Conservation (phyloP, 2,888 invertebrate species). For the Drosophila helvetica region DNA sequence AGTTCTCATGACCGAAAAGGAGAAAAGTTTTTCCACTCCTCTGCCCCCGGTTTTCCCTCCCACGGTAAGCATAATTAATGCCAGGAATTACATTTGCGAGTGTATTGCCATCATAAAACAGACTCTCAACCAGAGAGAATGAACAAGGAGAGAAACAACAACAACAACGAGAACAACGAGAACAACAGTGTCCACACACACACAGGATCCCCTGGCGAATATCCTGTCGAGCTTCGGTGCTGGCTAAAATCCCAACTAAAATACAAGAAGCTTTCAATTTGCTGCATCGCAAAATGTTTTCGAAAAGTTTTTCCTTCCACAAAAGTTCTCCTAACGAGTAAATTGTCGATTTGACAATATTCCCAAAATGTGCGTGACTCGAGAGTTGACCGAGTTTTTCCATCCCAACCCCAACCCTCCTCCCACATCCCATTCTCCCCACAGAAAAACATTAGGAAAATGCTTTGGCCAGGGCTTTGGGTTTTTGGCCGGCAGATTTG, state of each 20-base stretch:
- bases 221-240: background rate
- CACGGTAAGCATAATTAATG: conserved; percentile 43
- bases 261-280: conserved; percentile 41
- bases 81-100: conserved; percentile 23
- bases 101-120: conserved; percentile 29
- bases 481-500: conserved; percentile 10
- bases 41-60: background rate
- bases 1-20: conserved; percentile 20
- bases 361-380: conserved; percentile 44
- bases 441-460: no score
- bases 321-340: conserved; percentile 63
- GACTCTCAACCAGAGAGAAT: background rate
- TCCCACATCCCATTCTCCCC: no score
- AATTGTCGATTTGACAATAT: conserved; percentile 76
- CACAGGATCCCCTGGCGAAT: background rate
- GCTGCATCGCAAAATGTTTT: conserved; percentile 17
- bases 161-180: background rate
- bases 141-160: no score
- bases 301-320: conserved; percentile 26
- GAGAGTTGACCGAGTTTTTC: conserved; percentile 47
- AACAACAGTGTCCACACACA: conserved; percentile 5
- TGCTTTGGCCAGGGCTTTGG: background rate
- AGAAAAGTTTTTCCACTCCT: conserved; percentile 15
- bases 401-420: background rate
- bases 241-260: background rate